These are phyloP conservation scores for Nothocercus nigrocapillus DNA, from an alignment of 2,113 vertebrate species.

Conservation along the genomic window DNA sequence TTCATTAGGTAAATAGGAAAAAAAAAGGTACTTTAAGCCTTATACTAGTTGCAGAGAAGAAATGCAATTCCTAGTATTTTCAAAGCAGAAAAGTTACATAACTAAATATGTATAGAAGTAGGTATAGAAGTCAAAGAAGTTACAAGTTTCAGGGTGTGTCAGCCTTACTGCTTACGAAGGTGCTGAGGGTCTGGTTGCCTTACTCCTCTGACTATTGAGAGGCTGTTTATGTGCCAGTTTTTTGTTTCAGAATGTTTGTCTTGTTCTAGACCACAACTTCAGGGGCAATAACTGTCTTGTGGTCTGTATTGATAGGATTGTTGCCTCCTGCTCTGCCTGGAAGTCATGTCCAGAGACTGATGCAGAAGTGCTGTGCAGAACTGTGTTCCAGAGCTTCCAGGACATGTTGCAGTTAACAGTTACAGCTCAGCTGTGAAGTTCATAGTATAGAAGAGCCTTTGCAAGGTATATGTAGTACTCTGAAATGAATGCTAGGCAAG, in stretches of 20 bases:
- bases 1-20: not conserved
- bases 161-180: not conserved
- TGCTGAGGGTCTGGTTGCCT: not conserved
- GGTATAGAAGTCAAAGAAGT: not conserved
- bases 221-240: not conserved
- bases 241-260: not conserved
- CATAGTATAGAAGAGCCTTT: not conserved
- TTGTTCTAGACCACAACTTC: not conserved
- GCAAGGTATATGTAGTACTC: not conserved
- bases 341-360: conserved; percentile 89
- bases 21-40: not conserved
- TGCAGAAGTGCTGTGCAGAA: conserved; percentile 82
- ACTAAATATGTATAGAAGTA: not conserved
- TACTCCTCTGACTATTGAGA: not conserved
- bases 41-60: not conserved
- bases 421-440: conserved; percentile 82
- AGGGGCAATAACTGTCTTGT: not conserved
- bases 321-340: conserved; percentile 84
- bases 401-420: conserved; percentile 86
- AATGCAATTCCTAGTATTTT: not conserved
- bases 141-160: not conserved
- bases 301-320: conserved; percentile 76
- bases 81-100: not conserved
- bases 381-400: conserved; percentile 78
- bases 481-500: not conserved